These are phyloP conservation scores for Myripristis murdjan DNA, from an alignment of 2,797 vertebrate species.

Conservation along the genomic window DNA sequence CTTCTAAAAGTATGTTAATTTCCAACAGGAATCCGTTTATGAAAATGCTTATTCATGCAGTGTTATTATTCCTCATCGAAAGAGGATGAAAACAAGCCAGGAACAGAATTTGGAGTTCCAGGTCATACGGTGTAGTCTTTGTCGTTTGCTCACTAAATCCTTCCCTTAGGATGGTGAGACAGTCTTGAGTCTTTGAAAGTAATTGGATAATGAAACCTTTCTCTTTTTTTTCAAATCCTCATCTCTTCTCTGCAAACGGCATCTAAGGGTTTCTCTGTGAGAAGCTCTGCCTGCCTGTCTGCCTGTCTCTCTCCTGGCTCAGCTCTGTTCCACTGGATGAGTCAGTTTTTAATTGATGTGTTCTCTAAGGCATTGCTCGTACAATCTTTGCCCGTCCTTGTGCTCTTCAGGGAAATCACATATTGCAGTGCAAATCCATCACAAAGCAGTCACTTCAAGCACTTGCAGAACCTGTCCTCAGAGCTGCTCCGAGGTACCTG, in stretches of 20 bases:
- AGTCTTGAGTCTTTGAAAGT: conserved; percentile 58
- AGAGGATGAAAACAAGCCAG: conserved; percentile 61
- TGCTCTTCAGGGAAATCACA: conserved; percentile 86
- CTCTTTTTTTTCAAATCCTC: conserved; percentile 33
- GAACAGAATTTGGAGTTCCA: conserved; percentile 55
- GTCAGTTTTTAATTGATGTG: conserved; percentile 81
- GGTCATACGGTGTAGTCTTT: conserved; percentile 56
- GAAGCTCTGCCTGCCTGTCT: conserved; percentile 43
- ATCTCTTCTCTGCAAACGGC: conserved; percentile 55
- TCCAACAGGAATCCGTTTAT: conserved; percentile 61
- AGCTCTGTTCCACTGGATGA: conserved; percentile 77
- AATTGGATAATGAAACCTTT: conserved; percentile 49
- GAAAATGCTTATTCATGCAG: conserved; percentile 77
- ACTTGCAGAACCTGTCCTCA: conserved; percentile 71
- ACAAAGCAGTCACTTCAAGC: conserved; percentile 72
- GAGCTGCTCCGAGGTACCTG: conserved; percentile 75
- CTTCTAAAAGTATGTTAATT: conserved; percentile 59
- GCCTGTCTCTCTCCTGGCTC: conserved; percentile 59
- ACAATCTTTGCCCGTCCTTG: conserved; percentile 84
- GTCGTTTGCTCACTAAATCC: conserved; percentile 55
- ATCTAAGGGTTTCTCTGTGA: conserved; percentile 46
- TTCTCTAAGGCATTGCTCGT: conserved; percentile 88
- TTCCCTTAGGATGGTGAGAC: conserved; percentile 40
- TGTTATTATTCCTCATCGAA: conserved; percentile 57
- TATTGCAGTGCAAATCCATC: conserved; percentile 84